Conservation (phyloP, 2,888 invertebrate species). For the Norana najaformis region DNA sequence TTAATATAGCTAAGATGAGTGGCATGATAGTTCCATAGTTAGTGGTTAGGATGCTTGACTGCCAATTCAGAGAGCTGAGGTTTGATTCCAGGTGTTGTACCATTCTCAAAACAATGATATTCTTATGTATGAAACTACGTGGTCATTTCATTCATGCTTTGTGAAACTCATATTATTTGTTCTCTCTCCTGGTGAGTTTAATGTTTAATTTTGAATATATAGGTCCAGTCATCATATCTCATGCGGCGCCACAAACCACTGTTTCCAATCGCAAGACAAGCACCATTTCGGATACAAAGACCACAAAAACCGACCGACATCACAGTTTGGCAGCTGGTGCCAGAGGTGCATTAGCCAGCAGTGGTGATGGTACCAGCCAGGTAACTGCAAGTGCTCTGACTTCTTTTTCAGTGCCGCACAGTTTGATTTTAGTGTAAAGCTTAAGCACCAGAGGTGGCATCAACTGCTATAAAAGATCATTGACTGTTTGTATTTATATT, state of each 20-base stretch:
- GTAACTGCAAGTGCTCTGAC: slow-evolving; percentile 42
- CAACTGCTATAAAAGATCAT: no score
- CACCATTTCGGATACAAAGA: slow-evolving; percentile 55
- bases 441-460: no score
- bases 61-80: not conserved
- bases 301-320: slow-evolving; percentile 49
- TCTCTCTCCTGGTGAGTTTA: not conserved
- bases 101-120: not conserved
- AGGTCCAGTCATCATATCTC: slow-evolving; percentile 40
- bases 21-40: no score
- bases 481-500: not conserved
- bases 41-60: no score
- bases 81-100: not conserved
- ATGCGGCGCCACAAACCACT: slow-evolving; percentile 48
- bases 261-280: slow-evolving; percentile 58
- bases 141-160: no score
- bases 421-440: no score
- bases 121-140: not conserved
- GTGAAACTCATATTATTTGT: not conserved
- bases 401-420: no score
- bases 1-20: no score
- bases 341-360: slow-evolving; percentile 51
- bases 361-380: slow-evolving; percentile 56
- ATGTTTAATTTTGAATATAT: not conserved
- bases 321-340: slow-evolving; percentile 49